Evolutionary conservation across 2,888 invertebrate genomes (phyloP), one percentile per base, ranked within the genome.

Genomic region (Sinodicranocentrus sp.): DNA sequence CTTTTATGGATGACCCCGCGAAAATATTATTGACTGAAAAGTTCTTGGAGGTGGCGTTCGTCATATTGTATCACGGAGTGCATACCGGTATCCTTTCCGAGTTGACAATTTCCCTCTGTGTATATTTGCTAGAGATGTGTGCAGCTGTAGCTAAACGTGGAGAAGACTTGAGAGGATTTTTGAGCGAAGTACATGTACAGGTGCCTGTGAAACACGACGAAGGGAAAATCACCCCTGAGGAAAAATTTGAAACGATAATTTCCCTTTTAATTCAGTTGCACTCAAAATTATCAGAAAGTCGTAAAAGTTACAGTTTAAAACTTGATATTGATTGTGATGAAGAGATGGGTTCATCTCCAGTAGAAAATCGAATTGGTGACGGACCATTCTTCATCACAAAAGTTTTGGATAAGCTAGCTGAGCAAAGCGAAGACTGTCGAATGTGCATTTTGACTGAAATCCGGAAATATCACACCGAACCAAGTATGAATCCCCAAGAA

Each of bases 81-180:
- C 25, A 82, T 26, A 67, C 72, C 10, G 77, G 77, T 10, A 72
- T 73, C n/a, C 17, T 84, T 10, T 78, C 84, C 10, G 85, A 85
- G 17, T 44, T 84, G 26, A 76, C 71, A 2, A 13, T 87, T 6
- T 71, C 84, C 0, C 19, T 87, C n/a, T 52, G 78, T 6, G 61
- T 87, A 0, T 87, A 83, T 61, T 39, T 87, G 43, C 26, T 85
- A 39, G 87, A 87, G 52, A n/a, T 85, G 71, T 54, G 63, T 1
- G 75, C 80, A 8, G 28, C 43, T 6, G 39, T 54, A 6, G 28
- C 73, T 10, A 48, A 71, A 19, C 33, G 44, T 21, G 59, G 44
- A 13, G 70, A 71, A 13, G 65, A 77, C n/a, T 15, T 83, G 21
- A 28, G 26, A 2, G 57, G 71, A 1, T 77, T 71, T 39, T 1